Evolutionary conservation across 2,888 invertebrate genomes (phyloP), one percentile per base, ranked within the genome.

Genomic region (Melitaea athalia): DNA sequence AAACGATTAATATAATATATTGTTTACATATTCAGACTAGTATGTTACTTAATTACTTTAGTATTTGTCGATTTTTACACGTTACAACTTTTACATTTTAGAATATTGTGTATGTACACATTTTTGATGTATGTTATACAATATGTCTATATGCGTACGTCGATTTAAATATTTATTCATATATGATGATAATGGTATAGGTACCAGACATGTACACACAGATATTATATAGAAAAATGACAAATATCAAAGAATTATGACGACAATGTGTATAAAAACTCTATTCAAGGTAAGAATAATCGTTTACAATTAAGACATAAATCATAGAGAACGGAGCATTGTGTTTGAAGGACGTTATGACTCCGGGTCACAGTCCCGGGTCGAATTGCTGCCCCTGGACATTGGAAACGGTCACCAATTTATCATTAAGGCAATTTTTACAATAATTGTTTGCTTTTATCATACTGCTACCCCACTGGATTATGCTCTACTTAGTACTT

Each of bases 391-490:
- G 85, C 86, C 86, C 86, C 83, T 81, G 79, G 81, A 88, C 87
- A 91, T 91, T 91, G 86, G 88, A 82, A 89, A 89, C 85, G 90
- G 87, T 90, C 88, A 88, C 90, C 92, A 92, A 92, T 92, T 91
- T 92, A 92, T 92, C 92, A 92, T 92, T 92, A 92, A 83, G 88
- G 87, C 92, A 88, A 92, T 92, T 92, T 92, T 92, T 91, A 89
- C 90, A 90, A 91, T 92, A 88, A 90, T 89, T 90, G 90, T 89
- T 89, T 84, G 86, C 85, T 85, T 84, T 87, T 85, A 84, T 82
- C 75, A 75, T 75, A 71, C 73, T 65, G 65, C 72, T 68, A 63
- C 64, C 4, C 59, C 72, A 5, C 70, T 47, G 76, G 72, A 82
- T 70, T 76, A 78, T 89, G 85, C 91, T 91, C 89, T 84, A 87